These are phyloP conservation scores for Pogonophryne albipinna DNA, from an alignment of 2,797 vertebrate genomes.

Conservation along the genomic window DNA sequence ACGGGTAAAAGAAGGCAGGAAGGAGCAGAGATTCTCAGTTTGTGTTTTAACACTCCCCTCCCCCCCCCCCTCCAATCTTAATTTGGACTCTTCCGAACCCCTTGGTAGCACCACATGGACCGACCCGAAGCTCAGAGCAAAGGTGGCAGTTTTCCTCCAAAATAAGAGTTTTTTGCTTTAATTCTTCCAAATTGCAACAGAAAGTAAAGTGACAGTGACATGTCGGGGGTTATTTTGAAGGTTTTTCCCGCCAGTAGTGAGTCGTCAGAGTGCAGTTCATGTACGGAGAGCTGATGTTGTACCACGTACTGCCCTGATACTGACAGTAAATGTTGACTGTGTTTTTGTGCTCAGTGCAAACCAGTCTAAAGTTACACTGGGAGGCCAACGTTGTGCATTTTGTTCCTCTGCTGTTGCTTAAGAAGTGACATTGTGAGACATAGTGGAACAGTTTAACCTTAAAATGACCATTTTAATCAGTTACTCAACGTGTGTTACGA, in stretches of 20 bases:
- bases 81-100: constrained; percentile 51
- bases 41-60: constrained; percentile 9
- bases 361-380: constrained; percentile 18
- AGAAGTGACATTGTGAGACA: neutral
- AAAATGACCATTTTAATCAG: too few relatives aligned
- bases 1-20: constrained; percentile 43
- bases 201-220: neutral
- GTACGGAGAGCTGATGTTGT: neutral
- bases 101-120: constrained; percentile 51
- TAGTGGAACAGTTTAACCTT: too few relatives aligned
- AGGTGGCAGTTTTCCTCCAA: neutral
- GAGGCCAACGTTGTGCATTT: constrained; percentile 4
- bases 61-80: constrained; percentile 8
- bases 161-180: constrained; percentile 1
- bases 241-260: neutral
- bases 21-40: constrained; percentile 49
- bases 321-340: neutral
- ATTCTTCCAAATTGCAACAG: too few relatives aligned
- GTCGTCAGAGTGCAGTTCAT: constrained; percentile 7
- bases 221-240: neutral
- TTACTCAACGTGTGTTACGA: too few relatives aligned
- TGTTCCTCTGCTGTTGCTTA: neutral
- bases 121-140: constrained; percentile 28
- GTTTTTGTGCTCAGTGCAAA: constrained; percentile 55
- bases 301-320: neutral